Conservation (phyloP, 1,140 invertebrate genomes). For the Drosophila gunungcola region DNA sequence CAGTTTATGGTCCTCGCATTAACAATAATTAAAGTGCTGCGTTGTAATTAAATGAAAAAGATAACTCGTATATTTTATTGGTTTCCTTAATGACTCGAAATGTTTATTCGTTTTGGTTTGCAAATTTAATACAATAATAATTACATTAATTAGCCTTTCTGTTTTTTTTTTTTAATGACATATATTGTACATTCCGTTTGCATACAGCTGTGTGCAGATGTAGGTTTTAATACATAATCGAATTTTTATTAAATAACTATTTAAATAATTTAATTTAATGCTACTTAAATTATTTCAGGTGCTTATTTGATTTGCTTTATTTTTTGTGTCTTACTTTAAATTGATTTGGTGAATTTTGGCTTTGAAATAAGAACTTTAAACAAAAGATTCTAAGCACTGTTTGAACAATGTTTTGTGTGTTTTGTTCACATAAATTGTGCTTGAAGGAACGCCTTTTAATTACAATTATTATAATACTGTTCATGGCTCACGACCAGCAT, state of each 20-base stretch:
- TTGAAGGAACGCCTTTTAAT: conserved; percentile 18
- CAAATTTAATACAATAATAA: conserved; percentile 73
- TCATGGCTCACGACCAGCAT: conserved; percentile 53
- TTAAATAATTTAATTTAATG: conserved; percentile 70
- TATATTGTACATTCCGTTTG: conserved; percentile 39
- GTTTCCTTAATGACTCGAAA: conserved; percentile 75
- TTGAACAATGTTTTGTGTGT: conserved; percentile 1
- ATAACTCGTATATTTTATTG: conserved; percentile 6
- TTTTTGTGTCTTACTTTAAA: conserved; percentile 13
- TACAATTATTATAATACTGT: conserved; percentile 66
- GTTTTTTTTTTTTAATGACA: conserved; percentile 34
- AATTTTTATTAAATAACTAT: conserved; percentile 45
- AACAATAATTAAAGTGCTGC: conserved; percentile 26
- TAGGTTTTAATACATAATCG: conserved; percentile 21
- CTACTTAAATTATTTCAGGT: conserved; percentile 71
- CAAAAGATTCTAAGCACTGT: not conserved
- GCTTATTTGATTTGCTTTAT: conserved; percentile 28
- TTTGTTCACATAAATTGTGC: conserved; percentile 7
- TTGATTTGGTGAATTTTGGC: conserved; percentile 34
- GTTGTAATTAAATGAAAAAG: conserved; percentile 45
- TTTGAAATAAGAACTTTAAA: conserved; percentile 15
- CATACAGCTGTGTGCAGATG: conserved; percentile 3
- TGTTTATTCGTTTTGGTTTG: conserved; percentile 62
- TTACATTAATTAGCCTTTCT: conserved; percentile 76
- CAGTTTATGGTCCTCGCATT: conserved; percentile 30